These are phyloP conservation scores for Speoplatyrhinus poulsoni DNA, from an alignment of 2,113 vertebrate species.

Conservation along the genomic window DNA sequence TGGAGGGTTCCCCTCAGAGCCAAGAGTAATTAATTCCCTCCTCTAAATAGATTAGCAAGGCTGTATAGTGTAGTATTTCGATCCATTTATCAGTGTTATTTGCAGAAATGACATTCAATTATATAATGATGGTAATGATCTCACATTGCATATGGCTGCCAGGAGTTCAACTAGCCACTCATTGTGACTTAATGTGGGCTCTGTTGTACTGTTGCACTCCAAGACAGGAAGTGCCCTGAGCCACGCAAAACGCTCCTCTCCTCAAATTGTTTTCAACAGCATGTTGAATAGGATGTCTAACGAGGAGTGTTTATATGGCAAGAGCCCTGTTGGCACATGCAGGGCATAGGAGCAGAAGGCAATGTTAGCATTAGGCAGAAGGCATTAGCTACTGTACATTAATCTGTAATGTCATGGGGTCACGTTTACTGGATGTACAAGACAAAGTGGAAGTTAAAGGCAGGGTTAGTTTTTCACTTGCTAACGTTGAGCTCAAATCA, in stretches of 20 bases:
- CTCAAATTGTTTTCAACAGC: slow-evolving; percentile 12
- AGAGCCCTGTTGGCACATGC: not conserved
- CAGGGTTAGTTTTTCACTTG: too few species aligned
- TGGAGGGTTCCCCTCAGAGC: slow-evolving; percentile 53
- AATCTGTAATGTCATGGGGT: too few species aligned
- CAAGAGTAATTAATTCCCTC: slow-evolving; percentile 63
- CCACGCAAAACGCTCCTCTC: slow-evolving; percentile 29
- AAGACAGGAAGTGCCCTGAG: slow-evolving; percentile 30
- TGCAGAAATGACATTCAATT: slow-evolving; percentile 71
- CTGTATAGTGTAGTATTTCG: slow-evolving; percentile 50
- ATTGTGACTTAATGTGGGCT: slow-evolving; percentile 8
- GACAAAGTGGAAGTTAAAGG: too few species aligned
- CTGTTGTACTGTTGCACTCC: slow-evolving; percentile 21
- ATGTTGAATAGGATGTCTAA: slow-evolving; percentile 32
- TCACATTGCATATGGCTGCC: slow-evolving; percentile 43
- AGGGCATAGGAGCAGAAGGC: too few species aligned
- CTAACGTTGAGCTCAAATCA: too few species aligned
- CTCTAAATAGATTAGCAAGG: slow-evolving; percentile 63
- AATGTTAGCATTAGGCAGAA: too few species aligned
- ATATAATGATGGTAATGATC: slow-evolving; percentile 69
- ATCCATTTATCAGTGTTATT: slow-evolving; percentile 65
- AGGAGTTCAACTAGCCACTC: slow-evolving; percentile 18
- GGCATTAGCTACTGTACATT: too few species aligned
- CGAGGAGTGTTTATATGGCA: slow-evolving; percentile 8
- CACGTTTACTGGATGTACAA: too few species aligned